phyloP scores from a whole-genome alignment of 2,888 invertebrate species.

The Agonopterix subpropinquella region DNA sequence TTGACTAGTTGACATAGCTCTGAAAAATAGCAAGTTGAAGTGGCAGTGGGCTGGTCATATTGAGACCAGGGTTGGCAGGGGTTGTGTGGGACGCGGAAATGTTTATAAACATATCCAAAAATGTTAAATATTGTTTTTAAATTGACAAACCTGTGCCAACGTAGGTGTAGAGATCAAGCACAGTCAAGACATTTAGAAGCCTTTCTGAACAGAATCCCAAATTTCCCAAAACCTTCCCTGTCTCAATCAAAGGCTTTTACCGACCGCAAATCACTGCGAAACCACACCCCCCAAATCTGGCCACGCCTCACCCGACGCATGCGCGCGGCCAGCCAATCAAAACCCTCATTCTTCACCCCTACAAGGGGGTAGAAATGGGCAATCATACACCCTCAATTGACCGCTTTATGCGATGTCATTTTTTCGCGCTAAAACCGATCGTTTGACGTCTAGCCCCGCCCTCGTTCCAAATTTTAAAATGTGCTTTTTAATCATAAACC shows the following conservation, averaged over 20 bases:
- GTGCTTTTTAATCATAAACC: slow-evolving; percentile 58
- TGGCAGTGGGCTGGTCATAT: too few relatives aligned
- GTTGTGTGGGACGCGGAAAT: too few relatives aligned
- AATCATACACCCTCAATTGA: slow-evolving; percentile 60
- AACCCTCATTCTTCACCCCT: slow-evolving; percentile 27
- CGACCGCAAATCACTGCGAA: slow-evolving; percentile 70
- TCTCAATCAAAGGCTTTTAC: slow-evolving; percentile 60
- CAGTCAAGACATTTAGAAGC: background rate
- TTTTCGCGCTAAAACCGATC: slow-evolving; percentile 63
- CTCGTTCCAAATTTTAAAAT: slow-evolving; percentile 48
- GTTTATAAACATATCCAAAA: too few relatives aligned
- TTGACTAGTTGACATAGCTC: too few relatives aligned
- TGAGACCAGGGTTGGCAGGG: too few relatives aligned
- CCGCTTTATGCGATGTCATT: slow-evolving; percentile 64
- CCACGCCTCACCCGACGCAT: slow-evolving; percentile 52
- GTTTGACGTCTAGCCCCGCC: slow-evolving; percentile 53
- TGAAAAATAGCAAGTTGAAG: too few relatives aligned
- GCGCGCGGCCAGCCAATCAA: slow-evolving; percentile 52
- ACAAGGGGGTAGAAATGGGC: slow-evolving; percentile 21
- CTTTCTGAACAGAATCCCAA: background rate
- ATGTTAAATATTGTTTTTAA: too few relatives aligned
- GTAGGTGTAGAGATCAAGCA: background rate
- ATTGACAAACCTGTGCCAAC: too few relatives aligned
- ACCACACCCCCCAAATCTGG: slow-evolving; percentile 65
- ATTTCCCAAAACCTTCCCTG: slow-evolving; percentile 32